Percentiles rank a stretch among this genome's conserved stretches.
These are phyloP conservation scores for Myripristis murdjan DNA, from an alignment of 2,797 vertebrate species.

Conservation along the genomic window DNA sequence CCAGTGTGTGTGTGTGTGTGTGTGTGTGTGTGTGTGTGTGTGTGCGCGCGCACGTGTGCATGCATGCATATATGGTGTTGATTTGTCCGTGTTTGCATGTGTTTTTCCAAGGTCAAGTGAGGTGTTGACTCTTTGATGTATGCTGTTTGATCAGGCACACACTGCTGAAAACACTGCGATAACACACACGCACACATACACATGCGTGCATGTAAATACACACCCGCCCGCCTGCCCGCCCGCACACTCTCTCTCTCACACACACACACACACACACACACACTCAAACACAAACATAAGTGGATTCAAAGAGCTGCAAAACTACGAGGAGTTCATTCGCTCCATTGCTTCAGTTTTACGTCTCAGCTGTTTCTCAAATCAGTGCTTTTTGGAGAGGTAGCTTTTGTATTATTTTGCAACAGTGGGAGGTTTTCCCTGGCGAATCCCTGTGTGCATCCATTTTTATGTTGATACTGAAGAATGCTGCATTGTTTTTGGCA, in stretches of 20 bases:
- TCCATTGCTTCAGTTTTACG: conserved; percentile 5
- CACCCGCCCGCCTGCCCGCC: not conserved
- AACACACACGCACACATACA: conserved; percentile 35
- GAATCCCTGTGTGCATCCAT: conserved; percentile 42
- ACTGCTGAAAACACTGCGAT: conserved; percentile 56
- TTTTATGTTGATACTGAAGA: conserved; percentile 53
- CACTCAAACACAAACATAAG: conserved; percentile 41
- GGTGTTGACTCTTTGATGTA: conserved; percentile 72
- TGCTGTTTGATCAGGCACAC: conserved; percentile 76
- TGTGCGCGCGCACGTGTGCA: not conserved
- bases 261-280: conserved; percentile 5
- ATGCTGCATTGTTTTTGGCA: conserved; percentile 60
- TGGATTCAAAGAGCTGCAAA: conserved; percentile 42
- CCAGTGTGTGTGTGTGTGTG: conserved; percentile 20
- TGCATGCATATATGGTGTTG: conserved; percentile 2
- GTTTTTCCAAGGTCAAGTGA: conserved; percentile 65
- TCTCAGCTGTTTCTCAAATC: conserved; percentile 47
- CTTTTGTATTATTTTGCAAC: conserved; percentile 62
- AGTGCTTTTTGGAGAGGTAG: conserved; percentile 45
- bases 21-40: conserved; percentile 49
- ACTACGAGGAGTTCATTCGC: conserved; percentile 49
- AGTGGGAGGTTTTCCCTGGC: conserved; percentile 49
- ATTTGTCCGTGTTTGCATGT: conserved; percentile 49
- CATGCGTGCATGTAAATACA: not conserved
- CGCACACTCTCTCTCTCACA: too few relatives aligned